Percentiles rank a stretch among this genome's conserved stretches.
phyloP scores from a whole-genome alignment of 1,140 invertebrate species.

The Rhizoglyphus robini region DNA sequence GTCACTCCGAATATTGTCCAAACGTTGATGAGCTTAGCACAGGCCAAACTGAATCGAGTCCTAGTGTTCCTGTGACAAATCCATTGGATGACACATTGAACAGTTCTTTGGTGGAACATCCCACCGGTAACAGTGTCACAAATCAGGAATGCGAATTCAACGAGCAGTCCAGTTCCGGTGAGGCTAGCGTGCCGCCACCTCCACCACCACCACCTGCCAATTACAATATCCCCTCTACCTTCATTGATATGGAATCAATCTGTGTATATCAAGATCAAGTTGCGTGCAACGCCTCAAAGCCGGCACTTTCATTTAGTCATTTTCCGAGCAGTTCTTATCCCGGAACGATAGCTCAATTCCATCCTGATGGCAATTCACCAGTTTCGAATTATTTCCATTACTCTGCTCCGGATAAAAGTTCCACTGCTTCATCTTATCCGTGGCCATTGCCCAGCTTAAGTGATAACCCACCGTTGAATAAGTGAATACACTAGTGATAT shows the following conservation, averaged over 20 bases:
- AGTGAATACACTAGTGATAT: not conserved
- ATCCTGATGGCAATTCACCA: not conserved
- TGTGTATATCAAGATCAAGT: not conserved
- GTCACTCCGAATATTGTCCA: too few relatives aligned
- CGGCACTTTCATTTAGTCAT: not conserved
- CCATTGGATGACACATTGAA: not conserved
- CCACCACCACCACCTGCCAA: not conserved
- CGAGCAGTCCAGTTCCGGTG: too few relatives aligned
- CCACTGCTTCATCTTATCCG: not conserved
- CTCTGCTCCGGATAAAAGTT: not conserved
- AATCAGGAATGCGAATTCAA: too few relatives aligned
- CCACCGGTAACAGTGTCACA: not conserved
- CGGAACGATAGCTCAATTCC: not conserved
- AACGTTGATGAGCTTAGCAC: too few relatives aligned
- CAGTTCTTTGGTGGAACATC: not conserved
- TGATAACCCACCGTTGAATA: not conserved
- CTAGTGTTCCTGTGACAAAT: not conserved
- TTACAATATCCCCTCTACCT: not conserved
- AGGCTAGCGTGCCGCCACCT: not conserved
- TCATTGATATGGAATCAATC: conserved; percentile 5
- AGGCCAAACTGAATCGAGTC: not conserved
- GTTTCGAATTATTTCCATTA: not conserved
- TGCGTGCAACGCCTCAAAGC: not conserved
- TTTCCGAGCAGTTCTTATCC: not conserved
- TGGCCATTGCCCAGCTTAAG: not conserved